Evolutionary conservation across 92 coral and sea anemone genomes (phyloP).

Genomic region (Porites divaricata): DNA sequence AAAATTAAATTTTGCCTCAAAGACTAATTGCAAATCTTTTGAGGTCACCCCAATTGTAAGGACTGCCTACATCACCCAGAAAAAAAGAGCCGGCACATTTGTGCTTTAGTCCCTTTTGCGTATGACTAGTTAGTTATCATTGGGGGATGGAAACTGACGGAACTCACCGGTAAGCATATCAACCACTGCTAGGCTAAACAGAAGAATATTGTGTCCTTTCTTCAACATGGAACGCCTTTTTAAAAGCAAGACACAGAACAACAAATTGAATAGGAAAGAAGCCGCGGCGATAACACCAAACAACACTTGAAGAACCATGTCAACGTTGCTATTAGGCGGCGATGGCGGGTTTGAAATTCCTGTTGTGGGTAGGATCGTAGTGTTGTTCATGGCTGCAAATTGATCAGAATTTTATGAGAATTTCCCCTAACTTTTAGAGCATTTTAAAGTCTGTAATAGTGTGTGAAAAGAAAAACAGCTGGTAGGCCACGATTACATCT

Average conservation of each 20-base stretch:
- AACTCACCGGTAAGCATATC: slow-evolving; percentile 68
- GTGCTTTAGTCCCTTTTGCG: neutral
- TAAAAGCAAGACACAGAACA: slow-evolving; percentile 52
- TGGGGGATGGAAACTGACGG: neutral
- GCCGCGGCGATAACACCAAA: slow-evolving; percentile 54
- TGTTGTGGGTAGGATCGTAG: neutral
- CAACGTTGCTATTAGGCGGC: neutral
- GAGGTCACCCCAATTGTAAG: too few species aligned
- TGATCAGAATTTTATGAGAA: neutral
- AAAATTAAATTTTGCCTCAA: too few species aligned
- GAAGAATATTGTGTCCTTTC: slow-evolving; percentile 64
- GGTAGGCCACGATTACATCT: too few species aligned
- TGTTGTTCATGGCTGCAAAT: slow-evolving; percentile 18
- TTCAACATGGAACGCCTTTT: slow-evolving; percentile 46
- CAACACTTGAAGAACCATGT: neutral
- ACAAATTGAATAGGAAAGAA: slow-evolving; percentile 45
- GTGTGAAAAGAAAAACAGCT: neutral
- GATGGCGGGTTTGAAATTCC: slow-evolving; percentile 2
- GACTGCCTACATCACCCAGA: too few species aligned
- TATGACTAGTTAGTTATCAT: too few species aligned
- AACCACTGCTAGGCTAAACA: slow-evolving; percentile 53
- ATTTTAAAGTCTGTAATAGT: neutral
- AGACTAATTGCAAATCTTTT: too few species aligned
- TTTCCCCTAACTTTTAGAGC: neutral
- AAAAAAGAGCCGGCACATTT: too few species aligned